A percentile compares a stretch with the other conserved stretches of the same genome.
Conservation (phyloP, 1,140 invertebrate genomes). For the Patella vulgata region DNA sequence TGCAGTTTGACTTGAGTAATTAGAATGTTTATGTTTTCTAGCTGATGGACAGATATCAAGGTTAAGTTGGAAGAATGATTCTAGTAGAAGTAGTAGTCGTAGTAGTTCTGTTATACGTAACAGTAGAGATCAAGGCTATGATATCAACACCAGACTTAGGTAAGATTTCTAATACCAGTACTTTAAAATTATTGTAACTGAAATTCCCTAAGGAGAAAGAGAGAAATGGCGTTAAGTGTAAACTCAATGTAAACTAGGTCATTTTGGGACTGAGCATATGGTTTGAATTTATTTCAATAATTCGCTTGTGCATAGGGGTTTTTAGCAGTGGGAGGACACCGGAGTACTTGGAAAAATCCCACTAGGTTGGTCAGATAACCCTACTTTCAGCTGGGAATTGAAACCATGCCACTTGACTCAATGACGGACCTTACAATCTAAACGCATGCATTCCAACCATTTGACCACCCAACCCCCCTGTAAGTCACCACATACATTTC, state of each 20-base stretch:
- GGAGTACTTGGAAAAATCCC: too few species aligned
- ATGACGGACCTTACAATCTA: neutral
- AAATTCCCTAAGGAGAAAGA: neutral
- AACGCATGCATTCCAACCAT: neutral
- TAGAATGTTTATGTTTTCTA: constrained; percentile 17
- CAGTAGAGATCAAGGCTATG: constrained; percentile 38
- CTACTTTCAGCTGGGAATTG: too few species aligned
- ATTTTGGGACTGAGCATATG: too few species aligned
- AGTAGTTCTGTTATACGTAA: constrained; percentile 19
- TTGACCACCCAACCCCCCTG: too few species aligned
- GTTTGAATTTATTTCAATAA: too few species aligned
- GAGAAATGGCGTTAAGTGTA: neutral
- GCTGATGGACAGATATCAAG: constrained; percentile 47
- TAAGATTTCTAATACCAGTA: constrained; percentile 7
- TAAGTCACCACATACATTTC: too few species aligned
- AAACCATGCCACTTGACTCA: too few species aligned
- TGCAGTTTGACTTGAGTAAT: neutral
- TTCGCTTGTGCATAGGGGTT: too few species aligned
- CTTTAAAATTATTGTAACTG: neutral
- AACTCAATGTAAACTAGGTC: too few species aligned
- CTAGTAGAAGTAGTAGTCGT: constrained; percentile 22
- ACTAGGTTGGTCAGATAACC: too few species aligned
- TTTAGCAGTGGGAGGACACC: too few species aligned
- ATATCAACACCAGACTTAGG: constrained; percentile 36
- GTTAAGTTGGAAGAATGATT: constrained; percentile 27